phyloP scores from a whole-genome alignment of 2,888 invertebrate species.

The Chironomus riparius region DNA sequence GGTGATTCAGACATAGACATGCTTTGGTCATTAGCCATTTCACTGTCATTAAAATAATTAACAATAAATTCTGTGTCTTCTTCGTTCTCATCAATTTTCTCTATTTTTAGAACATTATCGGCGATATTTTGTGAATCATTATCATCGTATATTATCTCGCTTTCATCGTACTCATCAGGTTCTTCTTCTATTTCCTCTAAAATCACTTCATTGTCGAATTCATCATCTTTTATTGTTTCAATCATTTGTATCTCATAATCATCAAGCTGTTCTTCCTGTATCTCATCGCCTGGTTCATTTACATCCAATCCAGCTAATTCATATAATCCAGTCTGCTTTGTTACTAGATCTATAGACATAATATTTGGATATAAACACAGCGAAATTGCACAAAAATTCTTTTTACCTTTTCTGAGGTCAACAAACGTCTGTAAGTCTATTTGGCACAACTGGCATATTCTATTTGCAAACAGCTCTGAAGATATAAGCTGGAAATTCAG shows the following conservation, averaged over 20 bases:
- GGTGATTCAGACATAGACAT: too few relatives aligned
- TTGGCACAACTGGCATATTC: conserved; percentile 13
- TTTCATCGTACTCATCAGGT: not conserved
- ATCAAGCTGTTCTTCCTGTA: not conserved
- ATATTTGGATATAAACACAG: too few relatives aligned
- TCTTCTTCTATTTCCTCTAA: not conserved
- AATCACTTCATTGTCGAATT: not conserved
- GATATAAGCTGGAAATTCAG: not conserved
- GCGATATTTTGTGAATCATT: not conserved
- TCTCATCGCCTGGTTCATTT: not conserved
- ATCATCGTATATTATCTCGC: not conserved
- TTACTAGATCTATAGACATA: not conserved
- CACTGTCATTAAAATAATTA: not conserved
- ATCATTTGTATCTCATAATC: not conserved
- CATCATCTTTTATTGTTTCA: not conserved
- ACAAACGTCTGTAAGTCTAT: conserved; percentile 1
- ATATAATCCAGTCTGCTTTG: conserved; percentile 1
- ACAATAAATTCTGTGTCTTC: not conserved
- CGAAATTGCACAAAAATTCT: too few relatives aligned
- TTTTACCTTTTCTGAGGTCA: not conserved
- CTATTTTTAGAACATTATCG: not conserved
- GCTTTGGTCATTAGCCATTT: not conserved
- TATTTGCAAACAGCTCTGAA: conserved; percentile 1
- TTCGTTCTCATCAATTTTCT: not conserved
- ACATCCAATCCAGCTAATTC: not conserved